Evolutionary conservation across 2,113 vertebrate genomes (phyloP).

Genomic region (Telmatochromis brichardi): DNA sequence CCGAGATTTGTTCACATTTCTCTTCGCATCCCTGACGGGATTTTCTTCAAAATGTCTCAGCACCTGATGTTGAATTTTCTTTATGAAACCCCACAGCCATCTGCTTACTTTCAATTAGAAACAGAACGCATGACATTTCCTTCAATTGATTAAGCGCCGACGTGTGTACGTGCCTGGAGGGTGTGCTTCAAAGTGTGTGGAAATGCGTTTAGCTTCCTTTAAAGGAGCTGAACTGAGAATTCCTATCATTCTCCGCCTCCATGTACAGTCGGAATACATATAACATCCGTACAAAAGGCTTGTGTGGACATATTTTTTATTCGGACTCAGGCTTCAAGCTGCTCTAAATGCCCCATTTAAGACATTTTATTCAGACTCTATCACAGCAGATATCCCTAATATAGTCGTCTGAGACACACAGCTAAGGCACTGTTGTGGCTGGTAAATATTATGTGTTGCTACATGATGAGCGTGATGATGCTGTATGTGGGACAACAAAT

Average conservation of each 20-base stretch:
- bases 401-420: background rate
- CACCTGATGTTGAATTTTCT: constrained; percentile 34
- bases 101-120: constrained; percentile 42
- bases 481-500: background rate
- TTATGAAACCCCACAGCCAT: constrained; percentile 23
- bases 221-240: background rate
- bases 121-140: constrained; percentile 4
- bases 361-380: background rate
- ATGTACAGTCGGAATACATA: background rate
- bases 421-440: background rate
- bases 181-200: background rate
- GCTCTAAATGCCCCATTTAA: background rate
- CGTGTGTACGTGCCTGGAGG: background rate
- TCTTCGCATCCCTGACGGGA: background rate
- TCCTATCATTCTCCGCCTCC: background rate
- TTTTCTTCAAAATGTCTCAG: constrained; percentile 14
- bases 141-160: background rate
- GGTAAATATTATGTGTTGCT: background rate
- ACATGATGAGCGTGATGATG: background rate
- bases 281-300: background rate
- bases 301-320: background rate
- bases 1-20: constrained; percentile 44
- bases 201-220: background rate
- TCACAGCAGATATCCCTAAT: background rate
- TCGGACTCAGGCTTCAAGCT: background rate